A percentile compares a stretch with the other conserved stretches of the same genome.
phyloP scores from a whole-genome alignment of 2,797 vertebrate species.

The Sebastiscus tertius region DNA sequence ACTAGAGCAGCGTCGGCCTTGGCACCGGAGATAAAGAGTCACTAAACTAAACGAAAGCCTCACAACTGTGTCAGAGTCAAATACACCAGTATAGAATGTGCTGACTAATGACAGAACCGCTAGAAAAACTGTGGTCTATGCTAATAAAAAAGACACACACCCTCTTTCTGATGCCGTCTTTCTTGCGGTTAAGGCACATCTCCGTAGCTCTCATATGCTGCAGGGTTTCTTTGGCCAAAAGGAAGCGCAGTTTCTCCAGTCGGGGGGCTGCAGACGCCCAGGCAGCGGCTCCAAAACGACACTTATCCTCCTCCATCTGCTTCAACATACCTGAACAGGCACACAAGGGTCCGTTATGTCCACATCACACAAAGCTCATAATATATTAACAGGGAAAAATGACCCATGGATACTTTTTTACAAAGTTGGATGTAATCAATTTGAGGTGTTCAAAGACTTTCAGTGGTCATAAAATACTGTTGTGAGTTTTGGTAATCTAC shows the following conservation, averaged over 20 bases:
- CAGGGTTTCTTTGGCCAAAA: conserved; percentile 92
- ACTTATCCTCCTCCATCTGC: conserved; percentile 91
- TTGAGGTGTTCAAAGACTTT: neutral
- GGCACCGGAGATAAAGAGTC: neutral
- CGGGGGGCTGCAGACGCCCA: conserved; percentile 90
- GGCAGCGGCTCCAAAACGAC: conserved; percentile 89
- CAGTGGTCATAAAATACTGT: neutral
- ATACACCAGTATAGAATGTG: neutral
- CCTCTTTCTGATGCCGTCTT: conserved; percentile 81
- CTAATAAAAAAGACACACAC: conserved; percentile 70
- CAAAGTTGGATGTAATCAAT: neutral
- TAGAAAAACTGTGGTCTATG: neutral
- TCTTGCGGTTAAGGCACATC: conserved; percentile 90
- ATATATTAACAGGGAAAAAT: neutral
- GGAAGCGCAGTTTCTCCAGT: conserved; percentile 89
- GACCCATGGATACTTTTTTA: neutral
- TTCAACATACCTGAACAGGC: conserved; percentile 87
- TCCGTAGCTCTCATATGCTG: conserved; percentile 92
- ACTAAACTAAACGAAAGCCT: neutral
- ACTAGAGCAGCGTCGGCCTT: conserved; percentile 11
- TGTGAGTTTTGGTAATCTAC: neutral
- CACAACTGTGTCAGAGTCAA: neutral
- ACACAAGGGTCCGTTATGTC: neutral
- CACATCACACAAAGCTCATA: neutral
- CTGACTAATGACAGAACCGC: conserved; percentile 2